A percentile compares a stretch with the other conserved stretches of the same genome.
Evolutionary conservation across 2,113 vertebrate genomes (phyloP).

Genomic region (Nothoprocta perdicaria): DNA sequence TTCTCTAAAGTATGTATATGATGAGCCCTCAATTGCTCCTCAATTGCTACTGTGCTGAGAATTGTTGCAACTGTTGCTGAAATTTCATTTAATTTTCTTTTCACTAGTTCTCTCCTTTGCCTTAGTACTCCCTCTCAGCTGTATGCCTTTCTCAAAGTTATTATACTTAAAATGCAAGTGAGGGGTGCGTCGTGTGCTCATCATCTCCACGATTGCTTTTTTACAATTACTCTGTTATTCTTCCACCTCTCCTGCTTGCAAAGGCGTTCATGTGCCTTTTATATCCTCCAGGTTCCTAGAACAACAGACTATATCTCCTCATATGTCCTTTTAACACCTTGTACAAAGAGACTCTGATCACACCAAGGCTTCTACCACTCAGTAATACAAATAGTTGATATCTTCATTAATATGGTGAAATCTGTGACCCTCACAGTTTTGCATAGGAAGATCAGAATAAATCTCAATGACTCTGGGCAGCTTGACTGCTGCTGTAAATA

Average conservation of each 20-base stretch:
- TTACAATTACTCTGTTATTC: background rate
- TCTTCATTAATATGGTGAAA: background rate
- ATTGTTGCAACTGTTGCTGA: background rate
- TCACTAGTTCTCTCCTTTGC: background rate
- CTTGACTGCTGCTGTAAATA: background rate
- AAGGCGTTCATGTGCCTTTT: background rate
- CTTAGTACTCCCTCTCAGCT: background rate
- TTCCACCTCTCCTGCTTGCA: fast-evolving
- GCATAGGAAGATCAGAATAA: background rate
- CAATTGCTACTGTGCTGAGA: background rate
- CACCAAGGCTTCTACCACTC: fast-evolving
- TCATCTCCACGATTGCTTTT: background rate
- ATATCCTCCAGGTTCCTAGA: background rate
- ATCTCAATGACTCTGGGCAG: background rate
- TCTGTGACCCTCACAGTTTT: background rate
- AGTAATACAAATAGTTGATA: background rate
- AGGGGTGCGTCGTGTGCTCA: background rate
- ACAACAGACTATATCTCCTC: fast-evolving
- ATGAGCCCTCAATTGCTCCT: background rate
- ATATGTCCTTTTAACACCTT: background rate
- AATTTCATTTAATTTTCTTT: background rate
- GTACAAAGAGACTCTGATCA: background rate
- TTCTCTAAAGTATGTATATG: constrained; percentile 21
- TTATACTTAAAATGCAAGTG: background rate
- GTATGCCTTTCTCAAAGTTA: background rate